Evolutionary conservation across 2,888 invertebrate species (phyloP), one percentile per base, ranked within the genome.

Genomic region (Geophilus truncorum): DNA sequence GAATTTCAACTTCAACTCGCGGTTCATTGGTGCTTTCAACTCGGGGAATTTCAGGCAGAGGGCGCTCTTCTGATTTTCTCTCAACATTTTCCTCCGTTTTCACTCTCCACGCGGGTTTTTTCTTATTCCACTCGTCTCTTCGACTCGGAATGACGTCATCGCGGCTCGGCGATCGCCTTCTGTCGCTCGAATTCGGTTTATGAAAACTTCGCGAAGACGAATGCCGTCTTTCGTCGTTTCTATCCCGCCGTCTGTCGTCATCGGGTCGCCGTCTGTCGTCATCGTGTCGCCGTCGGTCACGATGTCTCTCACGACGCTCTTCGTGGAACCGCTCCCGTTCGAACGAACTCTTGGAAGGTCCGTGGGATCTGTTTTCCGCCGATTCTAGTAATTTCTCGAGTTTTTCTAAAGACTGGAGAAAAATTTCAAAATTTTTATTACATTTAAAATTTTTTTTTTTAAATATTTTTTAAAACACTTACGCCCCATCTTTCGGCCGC

Each of bases 401-500:
- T 62, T 79, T 79, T 75, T 88, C 87, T 81, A 90, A 84, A 15
- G 90, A 90, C 90, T 90, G 84, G n/a, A n/a, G n/a, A n/a, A 80
- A 79, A 77, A 82, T 78, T 18, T 12, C 18, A 40, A 6, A 36
- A n/a, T 28, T 23, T 79, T 57, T 62, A 18, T n/a, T 5, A 18
- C n/a, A 15, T 21, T 78, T 25, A 45, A 6, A 9, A 78, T 2
- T 21, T 21, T 40, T 18, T 21, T 0, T n/a, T n/a, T n/a, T n/a
- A n/a, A n/a, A n/a, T n/a, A n/a, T n/a, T n/a, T n/a, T n/a, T n/a
- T n/a, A n/a, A n/a, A 21, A 40, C 40, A 85, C 87, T 86, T 85
- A 89, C 89, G 85, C 91, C 91, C 89, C 90, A 91, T 85, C 90
- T 86, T 84, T 90, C 89, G 21, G 89, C 88, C 34, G 90, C 91